A percentile compares a stretch with the other conserved stretches of the same genome.
phyloP scores from a whole-genome alignment of 2,113 vertebrate species.

The Cathartes aura region DNA sequence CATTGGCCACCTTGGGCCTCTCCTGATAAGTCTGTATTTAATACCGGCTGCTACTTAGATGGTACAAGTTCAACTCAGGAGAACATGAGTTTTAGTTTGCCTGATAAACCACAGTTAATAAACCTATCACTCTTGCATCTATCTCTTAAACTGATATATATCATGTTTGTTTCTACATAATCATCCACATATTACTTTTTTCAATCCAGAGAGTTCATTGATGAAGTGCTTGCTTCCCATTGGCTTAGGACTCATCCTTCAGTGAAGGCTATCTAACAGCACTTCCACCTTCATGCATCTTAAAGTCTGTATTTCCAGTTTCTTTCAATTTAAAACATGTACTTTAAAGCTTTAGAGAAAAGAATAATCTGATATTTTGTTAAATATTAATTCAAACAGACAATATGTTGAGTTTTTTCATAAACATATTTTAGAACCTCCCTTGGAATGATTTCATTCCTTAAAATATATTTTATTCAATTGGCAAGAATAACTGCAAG shows the following conservation, averaged over 20 bases:
- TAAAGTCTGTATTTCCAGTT: background rate
- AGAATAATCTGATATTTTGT: background rate
- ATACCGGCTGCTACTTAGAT: background rate
- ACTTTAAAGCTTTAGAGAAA: background rate
- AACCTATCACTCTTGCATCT: background rate
- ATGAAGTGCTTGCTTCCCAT: background rate
- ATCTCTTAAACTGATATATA: background rate
- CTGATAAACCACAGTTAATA: background rate
- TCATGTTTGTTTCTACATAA: background rate
- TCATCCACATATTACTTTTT: background rate
- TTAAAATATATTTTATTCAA: background rate
- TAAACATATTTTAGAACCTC: background rate
- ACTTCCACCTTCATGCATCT: background rate
- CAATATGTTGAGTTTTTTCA: background rate
- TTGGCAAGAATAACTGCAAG: background rate
- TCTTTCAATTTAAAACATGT: background rate
- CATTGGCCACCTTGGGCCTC: rapidly evolving
- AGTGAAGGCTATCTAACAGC: background rate
- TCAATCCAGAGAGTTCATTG: background rate
- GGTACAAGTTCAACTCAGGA: background rate
- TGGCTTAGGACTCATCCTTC: background rate
- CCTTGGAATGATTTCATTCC: background rate
- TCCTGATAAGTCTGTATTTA: background rate
- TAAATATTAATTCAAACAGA: background rate
- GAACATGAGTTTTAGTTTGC: background rate